phyloP scores from a whole-genome alignment of 2,113 vertebrate species.

The Campylomormyrus numenius region DNA sequence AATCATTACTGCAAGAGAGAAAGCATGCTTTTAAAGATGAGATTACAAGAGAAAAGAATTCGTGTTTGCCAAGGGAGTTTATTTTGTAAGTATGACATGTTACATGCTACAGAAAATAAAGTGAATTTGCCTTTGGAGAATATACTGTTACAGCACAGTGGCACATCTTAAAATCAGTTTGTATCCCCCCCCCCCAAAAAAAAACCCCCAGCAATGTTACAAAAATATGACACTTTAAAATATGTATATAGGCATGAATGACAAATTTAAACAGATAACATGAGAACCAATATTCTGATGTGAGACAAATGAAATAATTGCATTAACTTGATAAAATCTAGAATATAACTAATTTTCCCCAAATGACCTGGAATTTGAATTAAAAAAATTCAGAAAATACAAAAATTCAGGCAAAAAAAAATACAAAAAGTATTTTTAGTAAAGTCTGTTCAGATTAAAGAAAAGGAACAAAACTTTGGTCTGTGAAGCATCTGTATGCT shows the following conservation, averaged over 20 bases:
- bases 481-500: neutral
- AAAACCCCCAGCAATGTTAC: slow-evolving; percentile 21
- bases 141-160: slow-evolving; percentile 93
- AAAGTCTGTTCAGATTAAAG: neutral
- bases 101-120: slow-evolving; percentile 77
- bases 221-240: slow-evolving; percentile 25
- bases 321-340: neutral
- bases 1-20: neutral
- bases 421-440: neutral
- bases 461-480: neutral
- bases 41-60: neutral
- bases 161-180: slow-evolving; percentile 70
- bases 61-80: slow-evolving; percentile 69
- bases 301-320: neutral
- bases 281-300: neutral
- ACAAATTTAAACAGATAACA: slow-evolving; percentile 2
- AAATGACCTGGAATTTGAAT: neutral
- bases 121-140: slow-evolving; percentile 72
- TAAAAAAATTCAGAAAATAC: neutral
- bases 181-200: slow-evolving; percentile 48
- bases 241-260: slow-evolving; percentile 3
- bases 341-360: neutral
- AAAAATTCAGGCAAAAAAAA: neutral
- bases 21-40: neutral
- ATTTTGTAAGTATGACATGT: slow-evolving; percentile 82